Percentiles rank a stretch among this genome's conserved stretches.
phyloP scores from a whole-genome alignment of 2,797 vertebrate genomes.

The Triplophysa bombifrons region DNA sequence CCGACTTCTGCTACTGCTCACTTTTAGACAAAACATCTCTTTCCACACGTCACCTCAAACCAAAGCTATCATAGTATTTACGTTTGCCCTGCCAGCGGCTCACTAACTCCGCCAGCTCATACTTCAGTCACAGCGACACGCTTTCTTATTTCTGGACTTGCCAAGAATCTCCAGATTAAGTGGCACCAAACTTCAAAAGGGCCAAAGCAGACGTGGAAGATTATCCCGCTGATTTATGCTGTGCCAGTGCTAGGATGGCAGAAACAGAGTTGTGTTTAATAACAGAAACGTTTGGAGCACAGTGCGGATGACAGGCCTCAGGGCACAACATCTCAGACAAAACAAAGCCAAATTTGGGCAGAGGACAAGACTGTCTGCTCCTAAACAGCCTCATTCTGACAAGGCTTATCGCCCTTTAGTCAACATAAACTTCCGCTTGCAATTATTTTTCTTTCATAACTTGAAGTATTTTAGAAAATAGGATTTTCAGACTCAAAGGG shows the following conservation, averaged over 20 bases:
- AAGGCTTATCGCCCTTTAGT: neutral
- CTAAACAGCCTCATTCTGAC: neutral
- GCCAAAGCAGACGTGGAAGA: conserved; percentile 8
- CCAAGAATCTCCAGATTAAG: conserved; percentile 63
- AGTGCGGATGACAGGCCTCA: conserved; percentile 35
- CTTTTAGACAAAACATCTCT: conserved; percentile 57
- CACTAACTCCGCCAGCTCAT: conserved; percentile 29
- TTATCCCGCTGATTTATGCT: conserved; percentile 39
- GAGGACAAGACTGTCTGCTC: neutral
- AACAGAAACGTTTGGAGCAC: conserved; percentile 23
- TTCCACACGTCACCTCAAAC: conserved; percentile 55
- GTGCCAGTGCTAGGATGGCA: conserved; percentile 43
- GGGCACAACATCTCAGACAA: conserved; percentile 13
- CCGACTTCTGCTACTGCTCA: conserved; percentile 45
- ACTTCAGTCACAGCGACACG: neutral
- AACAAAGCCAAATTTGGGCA: conserved; percentile 40
- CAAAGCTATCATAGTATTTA: conserved; percentile 60
- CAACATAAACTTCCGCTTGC: neutral
- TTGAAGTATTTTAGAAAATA: neutral
- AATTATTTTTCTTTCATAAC: neutral
- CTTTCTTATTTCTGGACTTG: neutral
- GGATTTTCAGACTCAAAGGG: no score
- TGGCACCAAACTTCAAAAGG: conserved; percentile 65
- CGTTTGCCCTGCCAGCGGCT: conserved; percentile 60
- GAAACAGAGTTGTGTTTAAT: conserved; percentile 20